These are phyloP conservation scores for Dicentrarchus labrax DNA, from an alignment of 2,113 vertebrate species.

Conservation along the genomic window DNA sequence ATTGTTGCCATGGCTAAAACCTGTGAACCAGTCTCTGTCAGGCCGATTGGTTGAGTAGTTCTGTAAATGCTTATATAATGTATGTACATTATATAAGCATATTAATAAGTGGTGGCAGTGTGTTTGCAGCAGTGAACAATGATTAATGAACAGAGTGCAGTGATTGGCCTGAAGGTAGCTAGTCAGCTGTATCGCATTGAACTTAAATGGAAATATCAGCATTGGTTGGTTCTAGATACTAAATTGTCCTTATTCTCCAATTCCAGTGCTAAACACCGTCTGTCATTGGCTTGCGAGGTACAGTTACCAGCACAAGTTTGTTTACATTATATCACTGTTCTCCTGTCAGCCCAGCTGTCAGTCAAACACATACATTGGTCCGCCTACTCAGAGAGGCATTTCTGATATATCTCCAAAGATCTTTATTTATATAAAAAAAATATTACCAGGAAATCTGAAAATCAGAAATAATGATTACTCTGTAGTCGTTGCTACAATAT, in stretches of 20 bases:
- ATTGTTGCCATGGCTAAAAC: constrained; percentile 13
- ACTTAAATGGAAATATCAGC: neutral
- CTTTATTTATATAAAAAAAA: neutral
- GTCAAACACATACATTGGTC: neutral
- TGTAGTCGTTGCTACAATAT: too few species aligned
- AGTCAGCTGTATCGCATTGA: neutral
- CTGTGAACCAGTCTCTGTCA: neutral
- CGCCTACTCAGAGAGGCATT: neutral
- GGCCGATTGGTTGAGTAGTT: constrained; percentile 1
- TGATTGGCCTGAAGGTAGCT: neutral
- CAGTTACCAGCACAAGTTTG: neutral
- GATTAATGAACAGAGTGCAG: neutral
- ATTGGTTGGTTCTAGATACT: neutral
- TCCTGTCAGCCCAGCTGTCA: neutral
- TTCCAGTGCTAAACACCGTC: neutral
- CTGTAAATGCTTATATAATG: neutral
- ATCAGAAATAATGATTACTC: too few species aligned
- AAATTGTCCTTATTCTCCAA: neutral
- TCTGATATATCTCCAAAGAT: neutral
- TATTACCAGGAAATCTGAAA: neutral
- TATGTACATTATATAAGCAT: neutral
- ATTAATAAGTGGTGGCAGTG: neutral
- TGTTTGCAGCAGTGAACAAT: neutral
- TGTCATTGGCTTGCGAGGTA: neutral
- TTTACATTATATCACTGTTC: neutral